These are phyloP conservation scores for Perognathus longimembris DNA, from an alignment of 2,113 vertebrate species.

Conservation along the genomic window DNA sequence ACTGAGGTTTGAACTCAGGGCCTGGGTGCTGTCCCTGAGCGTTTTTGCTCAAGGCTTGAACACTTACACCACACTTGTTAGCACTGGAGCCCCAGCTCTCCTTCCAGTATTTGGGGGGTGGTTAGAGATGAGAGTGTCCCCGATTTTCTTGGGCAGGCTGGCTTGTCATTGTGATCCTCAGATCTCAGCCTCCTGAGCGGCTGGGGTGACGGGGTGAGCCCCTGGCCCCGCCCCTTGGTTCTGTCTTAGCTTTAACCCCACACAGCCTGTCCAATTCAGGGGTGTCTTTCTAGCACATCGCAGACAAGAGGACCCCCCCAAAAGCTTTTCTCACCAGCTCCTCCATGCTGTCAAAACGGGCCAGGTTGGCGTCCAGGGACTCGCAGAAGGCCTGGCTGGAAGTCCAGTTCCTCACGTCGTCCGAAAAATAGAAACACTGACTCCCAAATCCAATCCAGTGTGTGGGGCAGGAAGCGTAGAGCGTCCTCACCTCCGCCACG, in stretches of 20 bases:
- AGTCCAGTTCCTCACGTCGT: neutral
- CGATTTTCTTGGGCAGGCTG: too few species aligned
- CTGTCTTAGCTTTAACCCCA: neutral
- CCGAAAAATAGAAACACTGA: constrained; percentile 67
- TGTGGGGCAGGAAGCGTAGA: neutral
- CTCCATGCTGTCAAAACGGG: neutral
- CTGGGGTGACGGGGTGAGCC: too few species aligned
- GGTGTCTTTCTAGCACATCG: neutral
- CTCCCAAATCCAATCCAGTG: constrained; percentile 10
- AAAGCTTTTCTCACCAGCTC: constrained; percentile 52
- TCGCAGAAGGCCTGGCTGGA: neutral
- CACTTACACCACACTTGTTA: too few species aligned
- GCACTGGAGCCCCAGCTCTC: too few species aligned
- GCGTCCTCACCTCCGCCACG: accelerated
- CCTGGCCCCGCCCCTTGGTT: neutral
- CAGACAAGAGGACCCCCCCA: neutral
- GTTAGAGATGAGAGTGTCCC: too few species aligned
- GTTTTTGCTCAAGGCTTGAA: too few species aligned
- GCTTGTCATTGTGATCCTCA: neutral
- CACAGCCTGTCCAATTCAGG: too few species aligned
- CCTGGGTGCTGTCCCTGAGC: too few species aligned
- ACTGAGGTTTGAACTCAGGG: too few species aligned
- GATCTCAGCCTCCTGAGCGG: neutral
- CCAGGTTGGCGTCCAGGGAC: neutral
- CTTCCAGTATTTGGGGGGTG: too few species aligned